Conservation (phyloP, 2,888 invertebrate species). For the Cyclophora albipunctata region DNA sequence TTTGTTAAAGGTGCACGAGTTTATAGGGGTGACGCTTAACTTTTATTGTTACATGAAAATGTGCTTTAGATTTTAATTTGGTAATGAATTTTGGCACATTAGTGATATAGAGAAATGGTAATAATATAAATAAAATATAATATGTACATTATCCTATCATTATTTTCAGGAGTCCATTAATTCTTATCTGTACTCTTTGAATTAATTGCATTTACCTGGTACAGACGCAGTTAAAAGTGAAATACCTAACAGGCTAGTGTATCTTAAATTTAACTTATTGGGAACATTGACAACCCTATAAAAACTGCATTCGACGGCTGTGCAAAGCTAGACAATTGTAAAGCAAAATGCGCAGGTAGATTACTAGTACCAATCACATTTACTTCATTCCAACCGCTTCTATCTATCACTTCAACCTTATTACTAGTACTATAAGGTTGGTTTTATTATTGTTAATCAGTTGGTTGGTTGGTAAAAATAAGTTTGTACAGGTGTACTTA, state of each 20-base stretch:
- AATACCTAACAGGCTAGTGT: too few species aligned
- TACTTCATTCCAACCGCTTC: too few species aligned
- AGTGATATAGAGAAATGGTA: too few species aligned
- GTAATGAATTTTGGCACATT: too few species aligned
- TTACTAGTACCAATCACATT: conserved; percentile 30
- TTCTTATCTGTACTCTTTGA: too few species aligned
- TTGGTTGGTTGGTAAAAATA: conserved; percentile 7
- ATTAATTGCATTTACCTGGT: too few species aligned
- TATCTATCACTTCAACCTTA: conserved; percentile 17
- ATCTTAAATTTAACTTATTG: too few species aligned
- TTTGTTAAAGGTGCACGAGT: conserved; percentile 69
- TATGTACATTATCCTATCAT: too few species aligned
- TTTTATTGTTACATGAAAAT: neutral
- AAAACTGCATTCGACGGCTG: conserved; percentile 56
- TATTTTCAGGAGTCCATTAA: too few species aligned
- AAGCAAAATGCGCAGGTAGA: conserved; percentile 67
- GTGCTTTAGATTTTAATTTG: too few species aligned
- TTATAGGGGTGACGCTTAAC: conserved; percentile 51
- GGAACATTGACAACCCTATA: conserved; percentile 49
- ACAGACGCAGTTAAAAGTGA: too few species aligned
- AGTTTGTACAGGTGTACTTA: conserved; percentile 56
- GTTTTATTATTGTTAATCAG: conserved; percentile 1
- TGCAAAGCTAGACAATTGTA: conserved; percentile 66
- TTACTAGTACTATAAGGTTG: conserved; percentile 15
- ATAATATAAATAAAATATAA: too few species aligned